A percentile compares a stretch with the other conserved stretches of the same genome.
Conservation (phyloP, 2,888 invertebrate genomes). For the Ennomos erosarius region DNA sequence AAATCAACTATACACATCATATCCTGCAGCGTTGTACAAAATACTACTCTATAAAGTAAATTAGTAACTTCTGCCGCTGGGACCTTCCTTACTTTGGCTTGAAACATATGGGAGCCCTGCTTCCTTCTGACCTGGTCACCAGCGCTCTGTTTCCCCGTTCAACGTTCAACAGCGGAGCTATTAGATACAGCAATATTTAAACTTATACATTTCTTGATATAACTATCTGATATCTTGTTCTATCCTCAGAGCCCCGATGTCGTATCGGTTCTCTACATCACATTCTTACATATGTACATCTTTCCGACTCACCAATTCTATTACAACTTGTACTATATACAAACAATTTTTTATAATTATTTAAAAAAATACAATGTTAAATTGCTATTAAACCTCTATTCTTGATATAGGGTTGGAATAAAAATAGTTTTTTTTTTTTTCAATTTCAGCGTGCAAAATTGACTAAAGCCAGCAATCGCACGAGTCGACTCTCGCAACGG, state of each 20-base stretch:
- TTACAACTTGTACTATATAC: conserved; percentile 85
- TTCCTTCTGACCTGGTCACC: conserved; percentile 48
- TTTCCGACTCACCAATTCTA: conserved; percentile 72
- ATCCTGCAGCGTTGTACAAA: conserved; percentile 78
- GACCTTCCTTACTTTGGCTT: conserved; percentile 54
- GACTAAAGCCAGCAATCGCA: conserved; percentile 75
- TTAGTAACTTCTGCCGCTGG: conserved; percentile 63
- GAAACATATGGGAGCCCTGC: conserved; percentile 55
- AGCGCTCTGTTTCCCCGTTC: conserved; percentile 75
- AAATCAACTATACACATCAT: conserved; percentile 77
- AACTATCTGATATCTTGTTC: conserved; percentile 51
- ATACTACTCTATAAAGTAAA: conserved; percentile 67
- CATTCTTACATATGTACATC: conserved; percentile 78
- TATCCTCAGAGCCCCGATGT: conserved; percentile 54
- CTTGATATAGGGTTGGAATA: conserved; percentile 80
- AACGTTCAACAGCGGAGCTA: conserved; percentile 71
- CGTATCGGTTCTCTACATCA: conserved; percentile 60
- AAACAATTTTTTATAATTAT: conserved; percentile 70
- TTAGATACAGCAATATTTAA: conserved; percentile 74
- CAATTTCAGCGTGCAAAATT: conserved; percentile 75
- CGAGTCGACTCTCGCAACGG: conserved; percentile 68
- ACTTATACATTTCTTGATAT: conserved; percentile 66
- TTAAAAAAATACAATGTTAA: conserved; percentile 82
- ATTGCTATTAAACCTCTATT: conserved; percentile 78
- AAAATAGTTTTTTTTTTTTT: conserved; percentile 69